Base-by-base conservation (phyloP, 2,888 invertebrate species). In the Calephelis perditalis region DNA sequence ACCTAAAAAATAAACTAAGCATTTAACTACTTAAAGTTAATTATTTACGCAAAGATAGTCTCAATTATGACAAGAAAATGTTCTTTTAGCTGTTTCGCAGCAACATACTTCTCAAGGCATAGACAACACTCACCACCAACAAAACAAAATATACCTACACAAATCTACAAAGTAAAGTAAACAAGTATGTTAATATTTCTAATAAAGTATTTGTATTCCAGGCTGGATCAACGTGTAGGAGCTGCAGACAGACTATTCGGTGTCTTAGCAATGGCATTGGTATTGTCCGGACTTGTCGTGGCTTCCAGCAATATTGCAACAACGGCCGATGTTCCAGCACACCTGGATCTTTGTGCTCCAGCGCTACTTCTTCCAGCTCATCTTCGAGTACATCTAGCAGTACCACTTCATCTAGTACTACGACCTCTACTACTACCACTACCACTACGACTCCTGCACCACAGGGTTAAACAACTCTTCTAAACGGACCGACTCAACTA, bases 261-360 rank as follows among this genome's bases (percentile, higher is more conserved):
- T 86, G 86, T 64, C 68, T 69, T 11, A 59, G 70, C 2, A 73
- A 65, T 63, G 77, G 78, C 68, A 62, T 71, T 0, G 85, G 79
- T 6, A 62, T 70, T 0, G 56, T 73, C 0, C 73, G 68, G 35
- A 69, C 62, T n/a, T 86, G 85, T 69, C 65, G 66, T 7, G 76
- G 75, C 4, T 3, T 72, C 5, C 67, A 71, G 35, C 75, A 71
- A 1, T 78, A 77, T 71, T 86, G 86, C 68, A 73, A 73, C 66
- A 72, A 71, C 58, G 86, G 88, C 0, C 62, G 68, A 11, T 89
- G 88, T 71, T 84, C 87, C 0, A 61, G 63, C 9, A 60, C 43
- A 58, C 75, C 68, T n/a, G 77, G 78, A 0, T 36, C 76, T 3
- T 66, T 71, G 10, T 85, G 86, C 70, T 60, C 56, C 26, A 44